Percentiles rank a stretch among this genome's conserved stretches.
Evolutionary conservation across 2,797 vertebrate species (phyloP).

Genomic region (Natrix natrix): DNA sequence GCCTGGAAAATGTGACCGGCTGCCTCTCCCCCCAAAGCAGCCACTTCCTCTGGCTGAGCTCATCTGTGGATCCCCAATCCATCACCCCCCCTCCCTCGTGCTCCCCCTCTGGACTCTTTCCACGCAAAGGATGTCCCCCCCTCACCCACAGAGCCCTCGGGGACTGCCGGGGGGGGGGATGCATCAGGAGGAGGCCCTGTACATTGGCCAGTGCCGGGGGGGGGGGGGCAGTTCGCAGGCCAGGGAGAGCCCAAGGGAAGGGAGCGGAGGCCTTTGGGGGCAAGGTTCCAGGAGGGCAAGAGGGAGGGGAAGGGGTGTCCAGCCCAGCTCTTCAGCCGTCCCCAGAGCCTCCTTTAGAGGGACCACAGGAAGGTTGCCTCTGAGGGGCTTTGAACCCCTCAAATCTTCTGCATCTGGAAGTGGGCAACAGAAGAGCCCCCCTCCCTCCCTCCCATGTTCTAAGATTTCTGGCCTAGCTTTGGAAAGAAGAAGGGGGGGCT

Average conservation of each 20-base stretch:
- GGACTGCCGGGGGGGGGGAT: not conserved
- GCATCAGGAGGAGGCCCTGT: not conserved
- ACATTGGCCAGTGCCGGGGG: not conserved
- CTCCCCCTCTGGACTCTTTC: not conserved
- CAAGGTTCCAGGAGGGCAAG: not conserved
- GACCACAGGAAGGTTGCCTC: slow-evolving; percentile 62
- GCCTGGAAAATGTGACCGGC: slow-evolving; percentile 1
- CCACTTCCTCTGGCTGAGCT: not conserved
- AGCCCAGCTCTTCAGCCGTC: slow-evolving; percentile 15
- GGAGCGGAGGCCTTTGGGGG: too few species aligned
- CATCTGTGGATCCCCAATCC: not conserved
- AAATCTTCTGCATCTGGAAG: slow-evolving; percentile 66
- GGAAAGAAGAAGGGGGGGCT: slow-evolving; percentile 47
- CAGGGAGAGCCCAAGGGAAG: not conserved
- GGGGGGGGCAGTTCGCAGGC: too few species aligned
- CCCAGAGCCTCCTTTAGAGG: slow-evolving; percentile 37
- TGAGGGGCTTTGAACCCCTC: slow-evolving; percentile 66
- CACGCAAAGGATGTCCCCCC: not conserved
- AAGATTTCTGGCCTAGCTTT: slow-evolving; percentile 38
- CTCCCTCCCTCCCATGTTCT: slow-evolving; percentile 39
- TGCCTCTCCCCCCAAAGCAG: not conserved
- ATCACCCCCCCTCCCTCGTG: not conserved
- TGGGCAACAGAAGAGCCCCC: slow-evolving; percentile 49
- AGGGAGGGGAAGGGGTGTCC: not conserved
- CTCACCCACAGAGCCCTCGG: not conserved